These are phyloP conservation scores for Aleiodes alternator DNA, from an alignment of 2,888 invertebrate genomes.

Conservation along the genomic window DNA sequence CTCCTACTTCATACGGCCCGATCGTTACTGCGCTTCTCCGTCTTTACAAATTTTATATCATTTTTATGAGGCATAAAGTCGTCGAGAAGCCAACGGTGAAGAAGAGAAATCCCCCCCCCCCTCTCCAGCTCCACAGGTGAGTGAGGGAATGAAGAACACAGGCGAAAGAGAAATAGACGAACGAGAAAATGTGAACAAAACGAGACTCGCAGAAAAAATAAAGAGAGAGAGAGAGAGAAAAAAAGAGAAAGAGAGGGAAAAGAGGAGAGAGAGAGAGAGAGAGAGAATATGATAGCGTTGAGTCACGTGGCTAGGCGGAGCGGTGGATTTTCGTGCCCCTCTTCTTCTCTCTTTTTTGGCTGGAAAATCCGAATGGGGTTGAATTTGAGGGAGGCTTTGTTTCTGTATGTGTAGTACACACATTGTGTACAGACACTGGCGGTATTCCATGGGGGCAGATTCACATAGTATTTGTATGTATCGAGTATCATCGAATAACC, in stretches of 20 bases:
- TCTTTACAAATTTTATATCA: slow-evolving; percentile 75
- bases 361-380: not conserved
- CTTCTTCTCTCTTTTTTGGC: not conserved
- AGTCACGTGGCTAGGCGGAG: slow-evolving; percentile 43
- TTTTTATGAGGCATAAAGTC: slow-evolving; percentile 75
- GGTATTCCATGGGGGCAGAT: slow-evolving; percentile 21
- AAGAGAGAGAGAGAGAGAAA: too few species aligned
- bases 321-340: slow-evolving; percentile 28
- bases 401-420: too few species aligned
- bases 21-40: slow-evolving; percentile 69
- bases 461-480: slow-evolving; percentile 18
- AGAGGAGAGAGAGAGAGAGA: slow-evolving; percentile 39
- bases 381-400: slow-evolving; percentile 10
- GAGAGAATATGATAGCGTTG: not conserved
- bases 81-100: slow-evolving; percentile 69
- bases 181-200: slow-evolving; percentile 47
- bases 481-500: slow-evolving; percentile 63
- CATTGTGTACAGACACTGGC: slow-evolving; percentile 11
- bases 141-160: slow-evolving; percentile 29
- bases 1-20: slow-evolving; percentile 65
- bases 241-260: too few species aligned
- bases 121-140: slow-evolving; percentile 39
- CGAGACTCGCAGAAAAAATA: slow-evolving; percentile 46
- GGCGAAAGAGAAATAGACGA: slow-evolving; percentile 53
- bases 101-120: slow-evolving; percentile 51